Evolutionary conservation across 2,888 invertebrate species (phyloP), one percentile per base, ranked within the genome.

Genomic region (Xestia sexstrigata): DNA sequence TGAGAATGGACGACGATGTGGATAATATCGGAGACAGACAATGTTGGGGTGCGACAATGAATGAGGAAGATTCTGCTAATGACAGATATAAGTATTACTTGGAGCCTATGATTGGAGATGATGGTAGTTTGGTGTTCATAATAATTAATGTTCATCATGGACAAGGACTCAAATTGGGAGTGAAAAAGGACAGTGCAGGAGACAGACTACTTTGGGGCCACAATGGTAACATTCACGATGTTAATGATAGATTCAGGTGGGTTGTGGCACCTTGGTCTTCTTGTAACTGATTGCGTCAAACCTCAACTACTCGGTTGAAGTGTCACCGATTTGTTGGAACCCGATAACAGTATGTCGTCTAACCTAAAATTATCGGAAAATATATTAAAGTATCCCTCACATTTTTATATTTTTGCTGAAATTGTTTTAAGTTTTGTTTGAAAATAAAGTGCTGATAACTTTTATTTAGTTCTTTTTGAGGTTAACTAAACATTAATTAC

Each of bases 141-240:
- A 86, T 92, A 35, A 79, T 87, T 5, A 89, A 92, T 75, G 67
- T 75, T 42, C 67, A 88, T 58, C 90, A 85, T 66, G 75, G 81
- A 15, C 84, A 89, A 72, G 86, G 87, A n/a, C 70, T 91, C 39
- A 91, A 89, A 72, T 73, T 91, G 58, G 88, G 74, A 68, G 78
- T 76, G 8, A 66, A 49, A 5, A 47, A 58, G 1, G 87, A 90
- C 11, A 11, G 15, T 0, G 67, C 63, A 30, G 85, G 83, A 20
- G 89, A 90, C 52, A 79, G 89, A 47, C 69, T 67, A 13, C 76
- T 91, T 35, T 89, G 87, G 81, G 88, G 90, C 7, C 71, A 88
- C 65, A 79, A 71, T 11, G 84, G 82, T 7, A 49, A 17, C 39
- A 39, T 63, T 35, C 45, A 70, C 26, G 47, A n/a, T 11, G 58